Evolutionary conservation across 2,888 invertebrate species (phyloP).

Genomic region (Ernsta delagoae): DNA sequence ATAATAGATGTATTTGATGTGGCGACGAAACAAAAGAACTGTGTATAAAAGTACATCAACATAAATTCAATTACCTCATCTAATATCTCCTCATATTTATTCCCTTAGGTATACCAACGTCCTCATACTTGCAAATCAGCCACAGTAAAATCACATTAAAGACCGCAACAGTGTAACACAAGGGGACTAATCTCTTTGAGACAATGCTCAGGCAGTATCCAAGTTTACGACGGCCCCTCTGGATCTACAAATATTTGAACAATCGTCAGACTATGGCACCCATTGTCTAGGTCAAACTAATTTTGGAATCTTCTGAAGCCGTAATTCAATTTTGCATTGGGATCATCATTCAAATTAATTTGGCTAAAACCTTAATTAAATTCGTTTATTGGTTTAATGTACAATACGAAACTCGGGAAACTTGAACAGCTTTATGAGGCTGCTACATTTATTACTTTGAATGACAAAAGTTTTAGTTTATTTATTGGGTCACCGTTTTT

Average conservation of each 20-base stretch:
- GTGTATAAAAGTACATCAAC: neutral
- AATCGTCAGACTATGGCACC: slow-evolving; percentile 60
- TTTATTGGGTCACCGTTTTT: neutral
- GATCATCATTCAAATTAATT: slow-evolving; percentile 64
- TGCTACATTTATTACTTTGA: slow-evolving; percentile 16
- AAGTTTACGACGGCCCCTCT: slow-evolving; percentile 74
- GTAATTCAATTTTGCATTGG: slow-evolving; percentile 76
- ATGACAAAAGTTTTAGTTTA: slow-evolving; percentile 2
- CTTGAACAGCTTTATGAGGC: slow-evolving; percentile 30
- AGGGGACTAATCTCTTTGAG: slow-evolving; percentile 79
- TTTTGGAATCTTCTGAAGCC: slow-evolving; percentile 66
- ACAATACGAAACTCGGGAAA: slow-evolving; percentile 40
- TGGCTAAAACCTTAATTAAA: slow-evolving; percentile 61
- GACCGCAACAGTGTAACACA: slow-evolving; percentile 60
- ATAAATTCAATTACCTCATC: slow-evolving; percentile 7
- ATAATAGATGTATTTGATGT: neutral
- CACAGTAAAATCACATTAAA: slow-evolving; percentile 49
- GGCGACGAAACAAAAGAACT: neutral
- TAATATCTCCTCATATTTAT: slow-evolving; percentile 3
- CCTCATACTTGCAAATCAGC: slow-evolving; percentile 36
- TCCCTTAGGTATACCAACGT: slow-evolving; percentile 16
- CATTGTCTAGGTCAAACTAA: slow-evolving; percentile 82
- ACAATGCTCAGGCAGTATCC: slow-evolving; percentile 78
- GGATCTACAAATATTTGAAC: slow-evolving; percentile 80
- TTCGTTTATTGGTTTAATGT: slow-evolving; percentile 51